phyloP scores from a whole-genome alignment of 1,140 invertebrate species.

The Hetaerina americana region DNA sequence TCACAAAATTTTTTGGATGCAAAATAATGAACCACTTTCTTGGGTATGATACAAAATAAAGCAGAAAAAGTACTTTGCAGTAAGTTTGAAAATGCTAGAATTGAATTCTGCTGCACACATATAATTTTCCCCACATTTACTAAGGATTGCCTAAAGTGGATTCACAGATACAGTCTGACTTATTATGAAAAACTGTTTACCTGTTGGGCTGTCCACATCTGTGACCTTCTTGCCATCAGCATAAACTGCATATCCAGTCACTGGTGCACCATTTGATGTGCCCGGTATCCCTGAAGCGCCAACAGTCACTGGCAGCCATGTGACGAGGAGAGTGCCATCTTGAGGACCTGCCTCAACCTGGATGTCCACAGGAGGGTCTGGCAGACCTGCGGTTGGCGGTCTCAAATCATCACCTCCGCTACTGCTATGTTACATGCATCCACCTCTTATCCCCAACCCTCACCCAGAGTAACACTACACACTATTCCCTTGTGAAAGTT shows the following conservation, averaged over 20 bases:
- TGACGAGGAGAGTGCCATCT: constrained; percentile 93
- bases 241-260: constrained; percentile 95
- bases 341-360: constrained; percentile 96
- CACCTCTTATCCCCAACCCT: neutral
- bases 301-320: constrained; percentile 89
- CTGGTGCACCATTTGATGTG: constrained; percentile 50
- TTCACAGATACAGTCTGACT: no score
- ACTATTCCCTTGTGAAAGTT: neutral
- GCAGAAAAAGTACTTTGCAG: no score
- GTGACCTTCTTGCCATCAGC: constrained; percentile 96
- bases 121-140: no score
- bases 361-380: constrained; percentile 93
- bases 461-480: neutral
- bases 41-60: no score
- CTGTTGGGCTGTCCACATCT: constrained; percentile 92
- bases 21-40: no score
- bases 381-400: constrained; percentile 47
- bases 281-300: constrained; percentile 49
- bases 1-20: no score
- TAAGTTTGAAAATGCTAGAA: no score
- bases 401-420: neutral
- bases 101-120: no score
- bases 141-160: no score
- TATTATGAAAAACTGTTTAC: no score
- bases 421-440: no score